Evolutionary conservation across 1,140 invertebrate genomes (phyloP).

Genomic region (Polypedilum vanderplanki): DNA sequence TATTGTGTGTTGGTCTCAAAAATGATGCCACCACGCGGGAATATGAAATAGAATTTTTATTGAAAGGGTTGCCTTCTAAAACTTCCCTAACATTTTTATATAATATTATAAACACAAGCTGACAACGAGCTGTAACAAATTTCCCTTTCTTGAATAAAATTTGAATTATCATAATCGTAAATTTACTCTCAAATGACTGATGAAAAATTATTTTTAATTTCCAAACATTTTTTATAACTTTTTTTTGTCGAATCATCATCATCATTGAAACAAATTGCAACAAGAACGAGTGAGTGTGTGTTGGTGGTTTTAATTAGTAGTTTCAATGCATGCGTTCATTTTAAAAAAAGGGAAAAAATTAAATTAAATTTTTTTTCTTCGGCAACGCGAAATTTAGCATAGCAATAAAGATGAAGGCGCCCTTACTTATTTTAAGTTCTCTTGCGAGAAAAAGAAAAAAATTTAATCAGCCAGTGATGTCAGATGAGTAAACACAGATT

Average conservation of each 20-base stretch:
- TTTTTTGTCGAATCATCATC: slow-evolving; percentile 11
- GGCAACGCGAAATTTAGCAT: not conserved
- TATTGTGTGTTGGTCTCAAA: not conserved
- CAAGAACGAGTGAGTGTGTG: not conserved
- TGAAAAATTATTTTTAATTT: slow-evolving; percentile 17
- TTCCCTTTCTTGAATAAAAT: not conserved
- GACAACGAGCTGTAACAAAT: slow-evolving; percentile 28
- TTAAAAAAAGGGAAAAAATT: not conserved
- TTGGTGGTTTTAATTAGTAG: slow-evolving; percentile 27
- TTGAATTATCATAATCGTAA: slow-evolving; percentile 19
- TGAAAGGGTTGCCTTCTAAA: not conserved
- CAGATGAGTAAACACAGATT: slow-evolving; percentile 7
- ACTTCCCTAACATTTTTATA: not conserved
- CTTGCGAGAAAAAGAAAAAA: not conserved
- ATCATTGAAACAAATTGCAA: no score
- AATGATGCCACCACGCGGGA: slow-evolving; percentile 15
- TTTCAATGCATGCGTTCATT: not conserved
- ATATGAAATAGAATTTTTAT: not conserved
- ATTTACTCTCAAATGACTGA: not conserved
- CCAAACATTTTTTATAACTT: not conserved
- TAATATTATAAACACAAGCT: slow-evolving; percentile 21
- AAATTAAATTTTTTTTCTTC: not conserved
- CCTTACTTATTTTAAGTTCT: not conserved
- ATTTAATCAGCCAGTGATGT: slow-evolving; percentile 17
- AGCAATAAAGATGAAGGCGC: slow-evolving; percentile 21